Percentiles rank a stretch among this genome's conserved stretches.
Evolutionary conservation across 2,113 vertebrate species (phyloP).

Genomic region (Phylloscopus whistleri): DNA sequence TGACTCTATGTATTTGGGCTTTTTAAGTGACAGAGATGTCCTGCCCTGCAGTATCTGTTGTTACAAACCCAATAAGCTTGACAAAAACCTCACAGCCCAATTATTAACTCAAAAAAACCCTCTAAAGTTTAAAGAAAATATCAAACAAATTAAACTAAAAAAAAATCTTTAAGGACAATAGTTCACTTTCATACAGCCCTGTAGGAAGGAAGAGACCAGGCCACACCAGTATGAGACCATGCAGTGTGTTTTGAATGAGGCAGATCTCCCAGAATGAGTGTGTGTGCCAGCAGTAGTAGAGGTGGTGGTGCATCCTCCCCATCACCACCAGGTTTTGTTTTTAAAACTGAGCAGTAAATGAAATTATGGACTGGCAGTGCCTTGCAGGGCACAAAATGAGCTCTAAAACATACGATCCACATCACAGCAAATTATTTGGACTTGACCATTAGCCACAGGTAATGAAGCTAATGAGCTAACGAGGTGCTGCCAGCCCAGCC

Average conservation of each 20-base stretch:
- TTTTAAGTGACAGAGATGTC: neutral
- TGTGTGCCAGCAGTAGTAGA: neutral
- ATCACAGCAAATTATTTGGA: constrained; percentile 49
- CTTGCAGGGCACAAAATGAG: constrained; percentile 16
- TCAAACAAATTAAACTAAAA: neutral
- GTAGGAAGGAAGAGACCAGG: neutral
- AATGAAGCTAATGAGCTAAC: constrained; percentile 5
- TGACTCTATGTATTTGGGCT: neutral
- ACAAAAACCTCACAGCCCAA: neutral
- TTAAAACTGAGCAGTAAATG: neutral
- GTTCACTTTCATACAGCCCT: neutral
- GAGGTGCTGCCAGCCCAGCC: neutral
- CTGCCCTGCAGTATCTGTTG: neutral
- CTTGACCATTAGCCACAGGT: constrained; percentile 30
- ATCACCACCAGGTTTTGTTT: neutral
- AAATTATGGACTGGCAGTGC: neutral
- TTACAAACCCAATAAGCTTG: neutral
- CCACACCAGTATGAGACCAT: accelerated
- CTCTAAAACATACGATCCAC: constrained; percentile 27
- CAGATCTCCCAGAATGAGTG: neutral
- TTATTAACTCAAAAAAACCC: neutral
- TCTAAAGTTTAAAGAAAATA: neutral
- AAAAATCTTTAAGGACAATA: accelerated
- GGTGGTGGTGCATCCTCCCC: neutral
- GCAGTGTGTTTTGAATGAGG: accelerated